These are phyloP conservation scores for Microtus montanus DNA, from an alignment of 2,113 vertebrate species.

Conservation along the genomic window DNA sequence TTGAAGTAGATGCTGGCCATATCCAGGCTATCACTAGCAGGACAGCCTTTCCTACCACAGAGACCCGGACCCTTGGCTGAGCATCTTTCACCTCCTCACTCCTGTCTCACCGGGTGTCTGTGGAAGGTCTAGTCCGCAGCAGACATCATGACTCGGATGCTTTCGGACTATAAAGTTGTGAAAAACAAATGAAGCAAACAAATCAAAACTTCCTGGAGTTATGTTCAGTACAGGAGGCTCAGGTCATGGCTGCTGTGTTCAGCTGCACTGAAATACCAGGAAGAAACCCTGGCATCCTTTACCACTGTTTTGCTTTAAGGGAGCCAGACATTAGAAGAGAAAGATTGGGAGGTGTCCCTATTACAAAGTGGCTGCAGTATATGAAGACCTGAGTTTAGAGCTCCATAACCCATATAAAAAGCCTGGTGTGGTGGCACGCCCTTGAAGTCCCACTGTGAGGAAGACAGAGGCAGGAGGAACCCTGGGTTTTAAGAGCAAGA, in stretches of 20 bases:
- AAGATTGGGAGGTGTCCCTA: background rate
- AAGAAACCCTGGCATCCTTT: background rate
- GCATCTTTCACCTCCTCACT: background rate
- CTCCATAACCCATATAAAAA: background rate
- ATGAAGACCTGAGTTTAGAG: background rate
- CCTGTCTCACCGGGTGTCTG: background rate
- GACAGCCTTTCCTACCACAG: accelerated
- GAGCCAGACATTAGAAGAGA: background rate
- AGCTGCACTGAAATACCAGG: background rate
- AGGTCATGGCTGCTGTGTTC: accelerated
- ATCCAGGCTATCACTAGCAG: background rate
- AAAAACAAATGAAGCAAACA: background rate
- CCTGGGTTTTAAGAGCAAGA: background rate
- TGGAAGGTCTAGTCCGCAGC: no score
- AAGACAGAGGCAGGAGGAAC: background rate
- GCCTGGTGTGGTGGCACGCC: no score
- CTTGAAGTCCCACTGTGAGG: background rate
- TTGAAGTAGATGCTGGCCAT: background rate
- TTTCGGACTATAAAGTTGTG: background rate
- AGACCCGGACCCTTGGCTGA: background rate
- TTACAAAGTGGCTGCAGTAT: background rate
- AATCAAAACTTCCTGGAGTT: background rate
- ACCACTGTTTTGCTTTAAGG: background rate
- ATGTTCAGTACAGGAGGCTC: no score
- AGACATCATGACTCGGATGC: background rate